Evolutionary conservation across 2,113 vertebrate species (phyloP), one percentile per base, ranked within the genome.

Genomic region (Scalopus aquaticus): DNA sequence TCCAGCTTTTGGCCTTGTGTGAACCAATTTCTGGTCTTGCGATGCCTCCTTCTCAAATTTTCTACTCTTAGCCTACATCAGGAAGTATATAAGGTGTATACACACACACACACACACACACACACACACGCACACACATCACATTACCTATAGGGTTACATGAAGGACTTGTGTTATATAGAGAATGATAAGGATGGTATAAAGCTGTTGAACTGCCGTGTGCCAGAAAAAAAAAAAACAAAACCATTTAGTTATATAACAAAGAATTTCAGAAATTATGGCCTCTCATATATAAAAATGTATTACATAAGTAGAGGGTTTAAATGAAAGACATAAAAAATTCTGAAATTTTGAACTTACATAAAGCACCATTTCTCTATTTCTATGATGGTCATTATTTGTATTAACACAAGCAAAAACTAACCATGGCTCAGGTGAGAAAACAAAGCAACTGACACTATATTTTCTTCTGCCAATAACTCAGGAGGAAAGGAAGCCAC

Each of bases 401-500:
- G 2, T 28, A 28, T 46, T 28, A 70, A 84, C 13, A 24, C 28
- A n/a, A 39, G 35, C 37, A 39, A 20, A n/a, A 58, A 37, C 42
- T 70, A 30, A 81, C 20, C 16, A 7, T 5, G 10, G 44, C 42
- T 91, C 79, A 95, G 92, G 92, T 96, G 88, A 96, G 85, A 80
- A 93, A 74, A 79, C 83, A 85, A 35, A 35, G 32, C 56, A 69
- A 80, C 42, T 16, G 28, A 58, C 22, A 5, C 22, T 16, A 6
- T 26, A 44, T 70, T 78, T 97, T 83, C 54, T 65, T 95, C 76
- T 97, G 96, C 96, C 96, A 97, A 24, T 64, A 94, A 86, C 93
- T 96, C 96, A 95, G 96, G 83, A 91, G 96, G 95, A 79, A 91
- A 96, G 83, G 60, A 93, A 83, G 93, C 74, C 79, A 94, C 95